These are phyloP conservation scores for Deroplatys truncata DNA, from an alignment of 2,888 invertebrate genomes.

Conservation along the genomic window DNA sequence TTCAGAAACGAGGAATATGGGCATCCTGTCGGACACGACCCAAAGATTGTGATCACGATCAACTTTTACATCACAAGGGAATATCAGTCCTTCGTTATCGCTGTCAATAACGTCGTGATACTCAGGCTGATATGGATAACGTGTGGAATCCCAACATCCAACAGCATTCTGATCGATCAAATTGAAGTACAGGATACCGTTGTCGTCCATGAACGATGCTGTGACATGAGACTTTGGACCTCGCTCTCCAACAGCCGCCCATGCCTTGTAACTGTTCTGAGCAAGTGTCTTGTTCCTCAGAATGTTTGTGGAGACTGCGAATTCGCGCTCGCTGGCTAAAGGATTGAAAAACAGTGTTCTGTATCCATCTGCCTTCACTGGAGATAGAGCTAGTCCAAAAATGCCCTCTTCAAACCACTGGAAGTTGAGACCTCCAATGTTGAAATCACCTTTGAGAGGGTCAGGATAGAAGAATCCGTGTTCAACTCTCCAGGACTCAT, in stretches of 20 bases:
- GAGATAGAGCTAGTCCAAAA: conserved; percentile 72
- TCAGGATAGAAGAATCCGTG: conserved; percentile 80
- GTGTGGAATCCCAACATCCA: conserved; percentile 76
- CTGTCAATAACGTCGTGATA: conserved; percentile 63
- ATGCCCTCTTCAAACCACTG: conserved; percentile 82
- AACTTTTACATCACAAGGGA: conserved; percentile 76
- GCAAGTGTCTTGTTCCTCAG: conserved; percentile 65
- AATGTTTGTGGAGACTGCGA: conserved; percentile 70
- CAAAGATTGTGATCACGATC: conserved; percentile 62
- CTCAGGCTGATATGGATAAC: conserved; percentile 58
- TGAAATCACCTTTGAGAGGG: conserved; percentile 72
- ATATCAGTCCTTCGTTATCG: conserved; percentile 71
- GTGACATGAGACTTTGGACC: conserved; percentile 68
- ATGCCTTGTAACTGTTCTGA: conserved; percentile 66
- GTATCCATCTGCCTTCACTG: conserved; percentile 61
- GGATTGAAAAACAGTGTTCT: conserved; percentile 75
- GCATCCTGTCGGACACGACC: conserved; percentile 81
- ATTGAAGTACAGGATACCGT: conserved; percentile 71
- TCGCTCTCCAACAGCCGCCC: conserved; percentile 50
- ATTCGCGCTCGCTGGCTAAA: conserved; percentile 71
- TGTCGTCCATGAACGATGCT: conserved; percentile 67
- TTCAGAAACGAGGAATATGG: conserved; percentile 65
- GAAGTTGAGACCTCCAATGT: conserved; percentile 70
- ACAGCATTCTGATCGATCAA: conserved; percentile 77
- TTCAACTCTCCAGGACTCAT: conserved; percentile 67